Evolutionary conservation across 1,140 invertebrate genomes (phyloP), one percentile per base, ranked within the genome.

Genomic region (Drosophila carrolli): DNA sequence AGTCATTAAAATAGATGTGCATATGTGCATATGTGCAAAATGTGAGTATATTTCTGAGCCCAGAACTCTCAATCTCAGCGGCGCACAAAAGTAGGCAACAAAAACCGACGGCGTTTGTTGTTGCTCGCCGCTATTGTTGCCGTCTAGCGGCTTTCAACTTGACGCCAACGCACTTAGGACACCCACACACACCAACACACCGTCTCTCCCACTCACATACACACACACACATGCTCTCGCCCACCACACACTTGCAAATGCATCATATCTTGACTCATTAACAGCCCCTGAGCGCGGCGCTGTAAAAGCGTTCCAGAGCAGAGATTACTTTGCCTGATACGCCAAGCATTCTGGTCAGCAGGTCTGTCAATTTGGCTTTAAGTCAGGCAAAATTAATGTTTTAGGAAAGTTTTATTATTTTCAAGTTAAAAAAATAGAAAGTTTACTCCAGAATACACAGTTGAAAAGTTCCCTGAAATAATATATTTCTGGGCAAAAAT

Each of bases 61-160:
- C 40, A 75, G 35, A 63, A 66, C 41, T 66, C 60, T 41, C 47
- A 66, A 47, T 71, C 53, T 56, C 46, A 35, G 35, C 51, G 29
- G 57, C 78, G 48, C 81, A 78, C 82, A 78, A 86, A 85, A 63
- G 81, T 88, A 79, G 83, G 82, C 82, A 86, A 86, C 53, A 75
- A 63, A 77, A 81, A 75, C 37, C 58, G 47, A 41, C 74, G 35
- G 47, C 40, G 19, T 16, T 48, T 38, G 40, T 54, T 40, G 41
- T 53, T 60, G 48, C 40, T 40, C 57, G 65, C 62, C 43, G 68
- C 56, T 47, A 62, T 85, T 85, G 77, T 85, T 75, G 77, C 50
- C 46, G 41, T 71, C 66, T 60, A 61, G 46, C 43, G 59, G 55
- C 68, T 72, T 82, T 82, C 55, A 71, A 73, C 62, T 57, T 55